Evolutionary conservation across 2,797 vertebrate genomes (phyloP).

Genomic region (Hoplostethus atlanticus): DNA sequence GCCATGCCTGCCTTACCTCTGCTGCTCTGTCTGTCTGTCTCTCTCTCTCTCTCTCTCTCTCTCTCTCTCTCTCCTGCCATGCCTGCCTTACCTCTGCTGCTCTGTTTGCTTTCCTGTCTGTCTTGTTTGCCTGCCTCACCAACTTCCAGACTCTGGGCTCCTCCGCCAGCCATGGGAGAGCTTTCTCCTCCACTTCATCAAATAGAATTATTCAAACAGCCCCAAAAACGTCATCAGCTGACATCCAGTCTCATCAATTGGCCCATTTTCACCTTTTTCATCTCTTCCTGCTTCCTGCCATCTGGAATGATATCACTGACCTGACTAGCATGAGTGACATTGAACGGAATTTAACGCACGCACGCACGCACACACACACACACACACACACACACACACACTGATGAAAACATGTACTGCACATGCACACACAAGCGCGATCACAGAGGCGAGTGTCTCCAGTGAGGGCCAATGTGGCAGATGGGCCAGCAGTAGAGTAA

Average conservation of each 20-base stretch:
- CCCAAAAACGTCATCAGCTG: conserved; percentile 16
- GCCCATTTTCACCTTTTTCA: conserved; percentile 7
- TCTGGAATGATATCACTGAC: conserved; percentile 26
- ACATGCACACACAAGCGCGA: neutral
- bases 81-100: neutral
- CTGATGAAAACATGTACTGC: neutral
- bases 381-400: conserved; percentile 12
- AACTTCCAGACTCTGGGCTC: neutral
- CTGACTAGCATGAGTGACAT: conserved; percentile 11
- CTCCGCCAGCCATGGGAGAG: conserved; percentile 8
- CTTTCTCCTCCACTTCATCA: conserved; percentile 1
- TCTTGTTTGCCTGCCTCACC: neutral
- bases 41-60: no score
- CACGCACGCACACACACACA: conserved; percentile 13
- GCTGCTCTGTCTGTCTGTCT: no score
- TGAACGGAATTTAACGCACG: neutral
- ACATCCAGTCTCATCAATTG: conserved; percentile 12
- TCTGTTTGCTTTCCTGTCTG: neutral
- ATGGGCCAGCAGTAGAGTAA: conserved; percentile 76
- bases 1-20: no score
- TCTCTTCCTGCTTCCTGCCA: conserved; percentile 17
- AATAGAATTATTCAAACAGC: conserved; percentile 53
- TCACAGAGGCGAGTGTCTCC: conserved; percentile 27
- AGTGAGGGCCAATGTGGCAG: conserved; percentile 69
- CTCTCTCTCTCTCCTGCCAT: no score